These are phyloP conservation scores for Epinephelus cyanopodus DNA, from an alignment of 2,113 vertebrate genomes.

Conservation along the genomic window DNA sequence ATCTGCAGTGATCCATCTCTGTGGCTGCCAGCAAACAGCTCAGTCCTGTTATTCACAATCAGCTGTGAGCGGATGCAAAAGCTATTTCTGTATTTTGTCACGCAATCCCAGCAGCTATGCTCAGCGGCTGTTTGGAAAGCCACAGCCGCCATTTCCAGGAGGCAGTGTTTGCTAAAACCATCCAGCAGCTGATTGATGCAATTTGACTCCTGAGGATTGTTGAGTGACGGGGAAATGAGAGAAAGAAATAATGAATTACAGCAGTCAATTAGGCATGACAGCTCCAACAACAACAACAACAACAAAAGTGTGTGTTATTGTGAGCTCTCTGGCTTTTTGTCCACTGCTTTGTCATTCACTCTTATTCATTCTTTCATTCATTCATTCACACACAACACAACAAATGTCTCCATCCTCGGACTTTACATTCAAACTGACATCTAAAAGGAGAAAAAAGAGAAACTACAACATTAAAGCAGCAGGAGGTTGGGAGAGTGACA, in stretches of 20 bases:
- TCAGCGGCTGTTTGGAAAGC: conserved; percentile 25
- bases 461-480: conserved; percentile 11
- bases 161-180: conserved; percentile 11
- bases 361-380: background rate
- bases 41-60: conserved; percentile 51
- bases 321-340: conserved; percentile 6
- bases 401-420: background rate
- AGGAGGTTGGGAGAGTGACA: conserved; percentile 25
- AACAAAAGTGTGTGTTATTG: background rate
- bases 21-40: conserved; percentile 26
- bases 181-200: conserved; percentile 38
- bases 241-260: background rate
- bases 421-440: conserved; percentile 2
- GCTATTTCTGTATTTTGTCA: conserved; percentile 67
- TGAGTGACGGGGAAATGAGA: conserved; percentile 39
- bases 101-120: conserved; percentile 57
- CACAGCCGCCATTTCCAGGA: conserved; percentile 21
- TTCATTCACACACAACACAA: conserved; percentile 13
- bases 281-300: conserved; percentile 1
- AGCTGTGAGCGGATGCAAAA: conserved; percentile 54
- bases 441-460: background rate
- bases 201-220: conserved; percentile 47
- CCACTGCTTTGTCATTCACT: conserved; percentile 8
- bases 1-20: conserved; percentile 12
- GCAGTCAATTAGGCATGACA: conserved; percentile 29